Evolutionary conservation across 2,797 vertebrate species (phyloP).

Genomic region (Enteromius trimaculatus): DNA sequence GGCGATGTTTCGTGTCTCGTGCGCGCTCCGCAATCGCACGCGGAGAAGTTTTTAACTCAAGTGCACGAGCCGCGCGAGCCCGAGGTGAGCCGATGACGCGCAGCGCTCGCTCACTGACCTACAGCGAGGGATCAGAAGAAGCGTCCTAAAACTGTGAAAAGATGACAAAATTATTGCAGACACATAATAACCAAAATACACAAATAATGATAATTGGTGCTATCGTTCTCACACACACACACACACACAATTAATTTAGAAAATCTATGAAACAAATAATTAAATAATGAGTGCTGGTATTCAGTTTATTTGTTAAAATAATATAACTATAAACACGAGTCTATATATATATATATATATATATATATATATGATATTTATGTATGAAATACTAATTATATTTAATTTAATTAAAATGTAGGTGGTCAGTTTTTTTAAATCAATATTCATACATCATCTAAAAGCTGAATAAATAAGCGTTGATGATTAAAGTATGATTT

Average conservation of each 20-base stretch:
- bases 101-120: slow-evolving; percentile 52
- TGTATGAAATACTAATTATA: no score
- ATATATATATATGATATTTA: no score
- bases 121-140: background rate
- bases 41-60: slow-evolving; percentile 74
- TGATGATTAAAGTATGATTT: background rate
- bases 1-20: slow-evolving; percentile 57
- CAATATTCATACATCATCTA: background rate
- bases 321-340: background rate
- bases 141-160: background rate
- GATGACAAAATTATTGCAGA: background rate
- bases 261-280: background rate
- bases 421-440: no score
- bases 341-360: no score
- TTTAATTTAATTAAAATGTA: background rate
- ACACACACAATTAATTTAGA: background rate
- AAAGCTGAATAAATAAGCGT: background rate
- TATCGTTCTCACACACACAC: no score
- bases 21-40: slow-evolving; percentile 43
- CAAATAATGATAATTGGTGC: background rate
- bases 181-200: background rate
- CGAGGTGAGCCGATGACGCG: slow-evolving; percentile 39
- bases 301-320: background rate
- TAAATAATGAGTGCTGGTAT: no score
- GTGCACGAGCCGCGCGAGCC: slow-evolving; percentile 38